Evolutionary conservation across 2,797 vertebrate species (phyloP).

Genomic region (Peromyscus aztecus): DNA sequence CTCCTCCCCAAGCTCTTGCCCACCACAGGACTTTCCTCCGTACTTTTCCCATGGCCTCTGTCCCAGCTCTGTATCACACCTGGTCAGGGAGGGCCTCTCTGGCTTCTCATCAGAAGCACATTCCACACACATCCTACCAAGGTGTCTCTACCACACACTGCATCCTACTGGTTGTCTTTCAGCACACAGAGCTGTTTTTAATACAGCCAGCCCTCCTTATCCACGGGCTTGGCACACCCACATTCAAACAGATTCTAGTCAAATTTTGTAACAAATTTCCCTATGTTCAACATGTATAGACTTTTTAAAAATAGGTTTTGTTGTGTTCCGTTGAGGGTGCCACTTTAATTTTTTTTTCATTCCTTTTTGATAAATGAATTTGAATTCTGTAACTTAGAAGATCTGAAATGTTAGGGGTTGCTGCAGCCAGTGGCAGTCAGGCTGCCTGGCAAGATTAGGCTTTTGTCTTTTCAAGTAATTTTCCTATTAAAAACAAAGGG

Average conservation of each 20-base stretch:
- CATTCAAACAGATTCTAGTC: not conserved
- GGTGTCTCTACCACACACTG: not conserved
- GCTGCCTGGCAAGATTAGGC: not conserved
- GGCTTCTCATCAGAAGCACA: not conserved
- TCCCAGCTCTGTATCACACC: not conserved
- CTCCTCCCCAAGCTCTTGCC: not conserved
- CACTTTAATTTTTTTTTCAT: not conserved
- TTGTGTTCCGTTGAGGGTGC: not conserved
- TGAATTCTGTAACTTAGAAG: not conserved
- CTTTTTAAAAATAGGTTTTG: not conserved
- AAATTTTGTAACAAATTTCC: not conserved
- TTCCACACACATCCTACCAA: not conserved
- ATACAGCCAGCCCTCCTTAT: no score
- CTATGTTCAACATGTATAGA: not conserved
- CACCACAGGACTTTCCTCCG: not conserved
- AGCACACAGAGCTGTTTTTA: not conserved
- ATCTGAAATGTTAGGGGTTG: not conserved
- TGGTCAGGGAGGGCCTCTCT: not conserved
- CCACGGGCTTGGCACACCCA: not conserved
- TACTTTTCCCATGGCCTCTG: not conserved
- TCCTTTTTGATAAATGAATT: not conserved
- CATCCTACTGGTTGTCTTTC: not conserved
- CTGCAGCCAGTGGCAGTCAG: not conserved
- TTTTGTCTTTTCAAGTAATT: not conserved
- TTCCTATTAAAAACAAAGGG: not conserved